A percentile compares a stretch with the other conserved stretches of the same genome.
Evolutionary conservation across 2,888 invertebrate species (phyloP).

Genomic region (Pollenia amentaria): DNA sequence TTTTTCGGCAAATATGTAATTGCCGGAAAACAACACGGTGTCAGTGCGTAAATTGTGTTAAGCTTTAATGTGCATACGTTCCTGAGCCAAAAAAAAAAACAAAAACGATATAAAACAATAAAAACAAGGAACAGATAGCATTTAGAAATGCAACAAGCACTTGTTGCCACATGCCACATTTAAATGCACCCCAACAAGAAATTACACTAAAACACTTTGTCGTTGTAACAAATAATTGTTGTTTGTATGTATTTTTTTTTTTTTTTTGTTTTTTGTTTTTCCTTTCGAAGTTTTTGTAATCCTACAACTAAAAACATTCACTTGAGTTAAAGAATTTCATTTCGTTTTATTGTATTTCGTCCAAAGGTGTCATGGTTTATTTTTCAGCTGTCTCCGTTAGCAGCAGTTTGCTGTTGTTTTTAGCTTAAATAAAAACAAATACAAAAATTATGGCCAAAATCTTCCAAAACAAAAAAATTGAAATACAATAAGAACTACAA

Average conservation of each 20-base stretch:
- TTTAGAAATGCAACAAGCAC: slow-evolving; percentile 75
- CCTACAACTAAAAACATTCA: slow-evolving; percentile 42
- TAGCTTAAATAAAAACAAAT: slow-evolving; percentile 55
- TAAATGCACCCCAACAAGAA: slow-evolving; percentile 69
- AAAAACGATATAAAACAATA: slow-evolving; percentile 23
- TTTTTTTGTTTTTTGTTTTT: slow-evolving; percentile 12
- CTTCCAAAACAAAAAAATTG: slow-evolving; percentile 54
- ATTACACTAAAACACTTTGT: slow-evolving; percentile 73
- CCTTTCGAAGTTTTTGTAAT: not conserved
- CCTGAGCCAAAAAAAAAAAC: not conserved
- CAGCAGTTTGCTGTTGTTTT: slow-evolving; percentile 26
- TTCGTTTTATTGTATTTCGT: slow-evolving; percentile 22
- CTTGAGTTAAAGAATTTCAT: slow-evolving; percentile 41
- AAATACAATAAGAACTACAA: slow-evolving; percentile 64
- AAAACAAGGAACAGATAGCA: slow-evolving; percentile 48
- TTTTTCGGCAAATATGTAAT: slow-evolving; percentile 44
- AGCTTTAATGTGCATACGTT: not conserved
- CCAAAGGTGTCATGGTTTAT: slow-evolving; percentile 69
- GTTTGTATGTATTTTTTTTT: slow-evolving; percentile 23
- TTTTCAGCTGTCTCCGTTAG: slow-evolving; percentile 63
- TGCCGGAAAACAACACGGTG: slow-evolving; percentile 45
- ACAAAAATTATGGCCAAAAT: slow-evolving; percentile 72
- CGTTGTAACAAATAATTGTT: slow-evolving; percentile 72
- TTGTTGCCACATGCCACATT: slow-evolving; percentile 77
- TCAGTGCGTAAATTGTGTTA: slow-evolving; percentile 62